Percentiles rank a stretch among this genome's conserved stretches.
Conservation (phyloP, 2,113 vertebrate genomes). For the Willisornis vidua region DNA sequence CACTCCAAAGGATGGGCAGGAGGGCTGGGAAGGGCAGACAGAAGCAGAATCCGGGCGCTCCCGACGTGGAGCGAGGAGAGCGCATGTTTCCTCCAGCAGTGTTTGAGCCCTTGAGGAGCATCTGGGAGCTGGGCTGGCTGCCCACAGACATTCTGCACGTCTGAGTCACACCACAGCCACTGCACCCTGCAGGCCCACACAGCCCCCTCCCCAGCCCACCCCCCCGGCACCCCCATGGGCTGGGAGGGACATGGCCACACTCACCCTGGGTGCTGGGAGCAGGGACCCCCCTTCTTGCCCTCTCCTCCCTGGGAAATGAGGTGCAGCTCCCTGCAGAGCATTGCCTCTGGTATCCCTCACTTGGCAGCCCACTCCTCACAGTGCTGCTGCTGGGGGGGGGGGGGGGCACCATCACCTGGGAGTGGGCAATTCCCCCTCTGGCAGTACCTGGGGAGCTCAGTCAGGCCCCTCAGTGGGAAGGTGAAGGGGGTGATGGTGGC, state of each 20-base stretch:
- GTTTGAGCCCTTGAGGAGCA: not conserved
- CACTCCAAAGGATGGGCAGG: not conserved
- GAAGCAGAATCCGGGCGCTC: rapidly evolving
- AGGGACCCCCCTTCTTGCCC: not conserved
- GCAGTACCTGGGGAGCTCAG: rapidly evolving
- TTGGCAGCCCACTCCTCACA: not conserved
- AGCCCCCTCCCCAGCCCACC: not conserved
- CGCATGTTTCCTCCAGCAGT: not conserved
- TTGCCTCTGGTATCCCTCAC: rapidly evolving
- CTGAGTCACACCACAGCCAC: constrained; percentile 50
- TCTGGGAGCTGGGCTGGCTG: constrained; percentile 64
- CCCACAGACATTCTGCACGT: constrained; percentile 63
- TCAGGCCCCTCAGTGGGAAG: not conserved
- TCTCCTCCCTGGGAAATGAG: not conserved
- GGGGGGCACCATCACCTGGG: rapidly evolving
- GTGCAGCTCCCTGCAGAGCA: not conserved
- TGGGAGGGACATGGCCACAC: rapidly evolving
- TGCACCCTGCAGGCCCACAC: not conserved
- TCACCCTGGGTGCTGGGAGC: not conserved
- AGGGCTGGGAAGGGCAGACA: not conserved
- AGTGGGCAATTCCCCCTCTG: not conserved
- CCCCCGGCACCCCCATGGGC: not conserved
- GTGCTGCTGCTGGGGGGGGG: not conserved
- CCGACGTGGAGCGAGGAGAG: not conserved
- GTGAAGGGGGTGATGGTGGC: not conserved